Base-by-base conservation (phyloP, 2,888 invertebrate genomes). In the Vanessa cardui region DNA sequence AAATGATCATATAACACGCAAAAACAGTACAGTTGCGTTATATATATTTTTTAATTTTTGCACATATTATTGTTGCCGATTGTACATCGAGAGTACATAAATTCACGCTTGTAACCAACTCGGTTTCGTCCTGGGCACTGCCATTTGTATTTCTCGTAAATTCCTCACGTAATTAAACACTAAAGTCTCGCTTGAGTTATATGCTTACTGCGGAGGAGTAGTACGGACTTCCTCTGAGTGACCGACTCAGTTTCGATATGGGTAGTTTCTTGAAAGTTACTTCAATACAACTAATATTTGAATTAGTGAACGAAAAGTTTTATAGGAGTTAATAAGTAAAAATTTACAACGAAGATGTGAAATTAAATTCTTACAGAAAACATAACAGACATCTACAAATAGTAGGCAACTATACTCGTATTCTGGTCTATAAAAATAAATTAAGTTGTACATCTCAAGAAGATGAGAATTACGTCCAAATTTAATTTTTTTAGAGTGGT, bases 91-190 rank as follows among this genome's bases (percentile, higher is more conserved):
- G 66, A 63, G 66, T 63, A 65, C 71, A 72, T 72, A 72, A 72
- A 72, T 72, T 72, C 63, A 56, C 69, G 66, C 59, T 54, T 63
- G 54, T 56, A 64, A 65, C 58, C 62, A 60, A 69, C 66, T 61
- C 50, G 71, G 66, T 73, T 70, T 71, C 70, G 72, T 74, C 63
- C 68, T 46, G 63, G 66, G 65, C 68, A 64, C 71, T 66, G 69
- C 62, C 74, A 71, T 72, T 67, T 68, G 68, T 73, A 73, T 66
- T 71, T 66, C 73, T 71, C 71, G 74, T 71, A 72, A 74, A 74
- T 75, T 74, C 73, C 74, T 72, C 73, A 74, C 71, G 71, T 73
- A 76, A 75, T 74, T 75, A 74, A 75, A 73, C 74, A 68, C 66
- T 71, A 66, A 69, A 71, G 66, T 61, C 68, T 61, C 49, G 64